Percentiles rank a stretch among this genome's conserved stretches.
phyloP scores from a whole-genome alignment of 53 echinoderm and acorn worm genomes.

The Astropecten irregularis region DNA sequence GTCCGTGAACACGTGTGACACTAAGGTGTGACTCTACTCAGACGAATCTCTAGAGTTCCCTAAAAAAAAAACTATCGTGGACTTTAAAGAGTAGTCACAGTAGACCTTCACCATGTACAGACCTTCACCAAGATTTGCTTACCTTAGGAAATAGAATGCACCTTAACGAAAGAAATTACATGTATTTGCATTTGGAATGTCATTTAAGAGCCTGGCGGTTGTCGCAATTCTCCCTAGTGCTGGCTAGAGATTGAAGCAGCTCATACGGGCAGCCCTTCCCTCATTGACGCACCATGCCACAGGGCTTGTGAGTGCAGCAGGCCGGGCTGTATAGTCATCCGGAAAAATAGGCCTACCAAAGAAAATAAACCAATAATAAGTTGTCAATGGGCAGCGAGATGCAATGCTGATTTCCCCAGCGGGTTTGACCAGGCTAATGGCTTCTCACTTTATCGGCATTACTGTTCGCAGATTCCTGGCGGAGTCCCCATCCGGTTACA shows the following conservation, averaged over 20 bases:
- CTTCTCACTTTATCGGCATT: slow-evolving; percentile 25
- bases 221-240: no score
- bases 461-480: slow-evolving; percentile 44
- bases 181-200: slow-evolving; percentile 20
- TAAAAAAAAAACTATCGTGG: neutral
- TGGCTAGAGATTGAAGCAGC: no score
- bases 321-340: no score
- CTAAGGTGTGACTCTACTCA: slow-evolving; percentile 70
- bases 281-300: no score
- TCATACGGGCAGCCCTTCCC: no score
- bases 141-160: slow-evolving; percentile 33
- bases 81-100: neutral
- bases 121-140: neutral
- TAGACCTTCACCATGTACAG: neutral
- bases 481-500: slow-evolving; percentile 23
- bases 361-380: no score
- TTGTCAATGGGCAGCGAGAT: no score
- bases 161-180: no score
- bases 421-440: slow-evolving; percentile 37
- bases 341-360: no score
- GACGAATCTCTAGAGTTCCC: neutral
- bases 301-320: no score
- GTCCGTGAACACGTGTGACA: slow-evolving; percentile 85
- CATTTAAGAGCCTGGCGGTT: no score
- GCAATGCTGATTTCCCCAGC: slow-evolving; percentile 5